phyloP scores from a whole-genome alignment of 1,140 invertebrate species.

The Parasteatoda tepidariorum region DNA sequence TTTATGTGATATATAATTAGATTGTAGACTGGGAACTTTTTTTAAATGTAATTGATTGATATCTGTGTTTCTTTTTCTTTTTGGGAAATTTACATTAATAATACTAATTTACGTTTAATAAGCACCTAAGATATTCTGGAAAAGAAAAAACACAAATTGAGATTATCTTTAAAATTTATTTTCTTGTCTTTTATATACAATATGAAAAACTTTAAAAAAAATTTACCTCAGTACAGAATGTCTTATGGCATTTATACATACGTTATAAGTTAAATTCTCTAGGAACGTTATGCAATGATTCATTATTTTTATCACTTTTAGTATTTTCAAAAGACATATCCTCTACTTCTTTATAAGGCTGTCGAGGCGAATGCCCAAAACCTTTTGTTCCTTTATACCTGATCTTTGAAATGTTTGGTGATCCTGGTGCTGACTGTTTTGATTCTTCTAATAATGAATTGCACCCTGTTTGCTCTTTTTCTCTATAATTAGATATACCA shows the following conservation, averaged over 20 bases:
- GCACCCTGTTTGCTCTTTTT: background rate
- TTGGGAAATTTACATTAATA: too few relatives aligned
- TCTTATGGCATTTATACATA: background rate
- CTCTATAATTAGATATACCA: background rate
- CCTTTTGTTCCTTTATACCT: slow-evolving; percentile 60
- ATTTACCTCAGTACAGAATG: background rate
- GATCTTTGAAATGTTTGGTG: slow-evolving; percentile 41
- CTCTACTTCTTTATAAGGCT: background rate
- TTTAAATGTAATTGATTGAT: too few relatives aligned
- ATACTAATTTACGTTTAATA: too few relatives aligned
- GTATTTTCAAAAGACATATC: background rate
- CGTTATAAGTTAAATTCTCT: background rate
- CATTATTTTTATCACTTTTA: background rate
- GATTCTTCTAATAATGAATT: background rate
- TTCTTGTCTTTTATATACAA: background rate
- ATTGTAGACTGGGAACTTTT: too few relatives aligned
- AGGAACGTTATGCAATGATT: background rate
- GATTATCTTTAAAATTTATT: background rate
- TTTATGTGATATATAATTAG: too few relatives aligned
- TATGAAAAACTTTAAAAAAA: background rate
- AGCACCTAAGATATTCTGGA: too few relatives aligned
- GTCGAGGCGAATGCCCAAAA: slow-evolving; percentile 8
- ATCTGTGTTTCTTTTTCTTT: too few relatives aligned
- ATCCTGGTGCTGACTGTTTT: slow-evolving; percentile 9
- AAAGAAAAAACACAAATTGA: background rate